Evolutionary conservation across 2,888 invertebrate species (phyloP), one percentile per base, ranked within the genome.

Genomic region (Drosophila longiperda): DNA sequence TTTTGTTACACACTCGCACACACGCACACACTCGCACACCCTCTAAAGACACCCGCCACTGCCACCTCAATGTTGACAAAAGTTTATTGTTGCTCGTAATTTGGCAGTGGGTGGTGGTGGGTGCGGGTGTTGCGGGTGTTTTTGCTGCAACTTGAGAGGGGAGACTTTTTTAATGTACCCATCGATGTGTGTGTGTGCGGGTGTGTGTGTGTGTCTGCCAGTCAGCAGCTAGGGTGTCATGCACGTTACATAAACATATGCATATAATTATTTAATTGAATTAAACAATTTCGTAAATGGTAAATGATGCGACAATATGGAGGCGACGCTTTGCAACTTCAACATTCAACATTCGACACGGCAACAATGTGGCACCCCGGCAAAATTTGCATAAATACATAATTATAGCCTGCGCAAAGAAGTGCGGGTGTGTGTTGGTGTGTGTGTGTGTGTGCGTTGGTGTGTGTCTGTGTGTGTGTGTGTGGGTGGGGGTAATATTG

Each of bases 221-320:
- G 45, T 15, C 23, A 45, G 45, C 45, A 45, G 45, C 45, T 23
- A 76, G 83, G 78, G 89, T 82, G 82, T 81, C 76, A 87, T 79
- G 75, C 75, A 68, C 55, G 83, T 64, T 83, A 74, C 60, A 64
- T 77, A 84, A 90, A 70, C 87, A 88, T 88, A 89, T 88, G 91
- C 87, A 90, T 89, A 87, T 89, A 87, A 90, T 87, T 90, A 90
- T 87, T 78, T 91, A 91, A 91, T 91, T 91, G 91, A 91, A 91
- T 91, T 91, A 91, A 91, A 91, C 89, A 91, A 91, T 90, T 91
- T 91, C 78, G 91, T 91, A 89, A 91, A 91, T 89, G 90, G 71
- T 91, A 87, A 87, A 90, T 90, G 90, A 88, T 82, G 87, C 87
- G 87, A 89, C 89, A 90, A 87, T 89, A 88, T 81, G 86, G 70